Percentiles rank a stretch among this genome's conserved stretches.
Conservation (phyloP, 2,113 vertebrate genomes). For the Typhlomys cinereus region DNA sequence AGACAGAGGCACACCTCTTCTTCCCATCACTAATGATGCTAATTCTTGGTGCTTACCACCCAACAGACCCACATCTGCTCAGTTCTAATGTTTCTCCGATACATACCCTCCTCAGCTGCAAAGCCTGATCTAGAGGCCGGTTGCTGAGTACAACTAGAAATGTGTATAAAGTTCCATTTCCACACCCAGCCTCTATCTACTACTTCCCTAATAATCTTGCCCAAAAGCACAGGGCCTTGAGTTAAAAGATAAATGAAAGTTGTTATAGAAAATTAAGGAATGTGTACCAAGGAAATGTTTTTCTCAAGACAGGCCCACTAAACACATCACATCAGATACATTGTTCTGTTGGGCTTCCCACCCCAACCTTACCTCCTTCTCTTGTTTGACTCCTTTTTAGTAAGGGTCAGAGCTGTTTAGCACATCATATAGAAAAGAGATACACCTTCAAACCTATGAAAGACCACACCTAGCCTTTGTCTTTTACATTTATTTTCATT, state of each 20-base stretch:
- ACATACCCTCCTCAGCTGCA: background rate
- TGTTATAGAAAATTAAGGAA: background rate
- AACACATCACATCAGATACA: background rate
- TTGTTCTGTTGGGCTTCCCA: background rate
- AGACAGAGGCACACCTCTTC: background rate
- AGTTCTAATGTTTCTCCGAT: background rate
- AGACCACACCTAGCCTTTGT: background rate
- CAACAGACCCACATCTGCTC: background rate
- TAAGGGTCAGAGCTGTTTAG: background rate
- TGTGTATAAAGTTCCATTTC: background rate
- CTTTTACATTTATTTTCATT: background rate
- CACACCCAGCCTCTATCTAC: background rate
- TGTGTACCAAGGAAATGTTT: background rate
- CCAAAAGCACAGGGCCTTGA: background rate
- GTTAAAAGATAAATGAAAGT: background rate
- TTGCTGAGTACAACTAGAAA: background rate
- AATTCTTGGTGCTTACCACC: background rate
- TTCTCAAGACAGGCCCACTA: background rate
- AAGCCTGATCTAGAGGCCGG: background rate
- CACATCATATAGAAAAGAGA: background rate
- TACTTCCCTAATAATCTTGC: background rate
- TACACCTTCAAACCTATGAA: background rate
- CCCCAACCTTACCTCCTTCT: background rate
- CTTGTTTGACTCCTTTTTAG: background rate
- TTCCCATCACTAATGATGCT: background rate